Percentiles rank a stretch among this genome's conserved stretches.
Conservation (phyloP, 2,888 invertebrate species). For the Hirudinaria manillensis region DNA sequence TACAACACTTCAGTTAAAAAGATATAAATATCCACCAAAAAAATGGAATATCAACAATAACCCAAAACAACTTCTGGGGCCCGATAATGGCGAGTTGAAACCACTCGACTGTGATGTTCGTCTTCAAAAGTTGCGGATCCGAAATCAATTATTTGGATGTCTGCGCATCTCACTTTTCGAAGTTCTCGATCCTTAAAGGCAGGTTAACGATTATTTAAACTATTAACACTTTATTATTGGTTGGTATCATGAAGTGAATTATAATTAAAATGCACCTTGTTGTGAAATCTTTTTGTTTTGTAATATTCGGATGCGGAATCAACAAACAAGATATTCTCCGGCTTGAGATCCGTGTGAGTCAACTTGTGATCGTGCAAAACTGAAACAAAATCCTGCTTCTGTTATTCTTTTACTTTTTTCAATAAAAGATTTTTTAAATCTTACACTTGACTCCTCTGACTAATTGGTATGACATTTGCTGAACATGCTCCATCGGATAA, state of each 20-base stretch:
- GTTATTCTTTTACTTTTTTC: background rate
- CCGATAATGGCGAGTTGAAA: constrained; percentile 95
- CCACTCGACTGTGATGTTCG: constrained; percentile 98
- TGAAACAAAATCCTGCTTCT: constrained; percentile 39
- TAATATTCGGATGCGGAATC: constrained; percentile 73
- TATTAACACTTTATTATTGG: too few relatives aligned
- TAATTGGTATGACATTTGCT: constrained; percentile 93
- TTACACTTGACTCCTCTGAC: constrained; percentile 85
- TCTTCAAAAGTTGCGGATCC: constrained; percentile 99
- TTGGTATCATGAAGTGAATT: too few relatives aligned
- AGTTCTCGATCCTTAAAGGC: constrained; percentile 71
- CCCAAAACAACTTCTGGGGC: constrained; percentile 98
- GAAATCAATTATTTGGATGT: constrained; percentile 94
- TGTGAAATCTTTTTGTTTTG: constrained; percentile 29
- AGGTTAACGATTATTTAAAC: background rate
- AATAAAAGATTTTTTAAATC: constrained; percentile 36
- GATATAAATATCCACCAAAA: background rate
- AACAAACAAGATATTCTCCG: constrained; percentile 96
- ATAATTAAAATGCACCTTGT: constrained; percentile 20
- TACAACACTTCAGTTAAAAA: constrained; percentile 49
- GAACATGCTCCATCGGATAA: constrained; percentile 92
- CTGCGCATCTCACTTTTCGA: constrained; percentile 78
- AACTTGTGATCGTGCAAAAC: constrained; percentile 91
- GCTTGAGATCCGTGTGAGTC: constrained; percentile 98
- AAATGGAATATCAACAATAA: constrained; percentile 49